Evolutionary conservation across 2,888 invertebrate species (phyloP).

Genomic region (Oligia strigilis): DNA sequence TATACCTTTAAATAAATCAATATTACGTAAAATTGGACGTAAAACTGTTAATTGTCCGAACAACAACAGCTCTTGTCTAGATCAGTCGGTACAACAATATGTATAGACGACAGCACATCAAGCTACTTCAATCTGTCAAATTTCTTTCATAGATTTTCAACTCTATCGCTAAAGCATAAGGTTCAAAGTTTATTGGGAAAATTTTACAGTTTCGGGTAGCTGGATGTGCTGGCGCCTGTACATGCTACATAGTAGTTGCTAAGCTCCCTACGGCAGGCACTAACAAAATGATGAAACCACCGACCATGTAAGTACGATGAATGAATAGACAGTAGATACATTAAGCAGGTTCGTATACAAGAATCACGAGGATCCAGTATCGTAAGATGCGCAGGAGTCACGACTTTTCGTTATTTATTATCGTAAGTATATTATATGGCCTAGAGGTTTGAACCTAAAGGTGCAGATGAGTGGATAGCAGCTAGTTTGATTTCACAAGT

Average conservation of each 20-base stretch:
- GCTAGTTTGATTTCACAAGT: background rate
- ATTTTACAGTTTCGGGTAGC: too few relatives aligned
- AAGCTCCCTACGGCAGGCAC: slow-evolving; percentile 28
- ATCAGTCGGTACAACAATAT: too few relatives aligned
- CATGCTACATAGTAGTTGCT: slow-evolving; percentile 11
- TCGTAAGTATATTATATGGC: slow-evolving; percentile 26
- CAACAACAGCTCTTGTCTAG: too few relatives aligned
- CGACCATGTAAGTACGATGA: slow-evolving; percentile 32
- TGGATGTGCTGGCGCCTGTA: background rate
- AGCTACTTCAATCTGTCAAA: too few relatives aligned
- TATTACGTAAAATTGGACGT: background rate
- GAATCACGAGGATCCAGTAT: slow-evolving; percentile 49
- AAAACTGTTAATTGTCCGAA: too few relatives aligned
- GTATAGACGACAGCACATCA: too few relatives aligned
- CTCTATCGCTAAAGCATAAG: too few relatives aligned
- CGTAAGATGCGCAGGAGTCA: slow-evolving; percentile 58
- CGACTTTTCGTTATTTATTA: slow-evolving; percentile 54
- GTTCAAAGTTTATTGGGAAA: too few relatives aligned
- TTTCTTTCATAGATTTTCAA: too few relatives aligned
- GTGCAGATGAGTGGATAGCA: background rate
- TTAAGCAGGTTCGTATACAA: slow-evolving; percentile 37
- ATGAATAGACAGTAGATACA: slow-evolving; percentile 35
- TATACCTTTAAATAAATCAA: background rate
- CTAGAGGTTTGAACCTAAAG: slow-evolving; percentile 9
- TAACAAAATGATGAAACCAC: slow-evolving; percentile 37